Evolutionary conservation across 2,797 vertebrate species (phyloP).

Genomic region (Schizopygopsis pylzovi): DNA sequence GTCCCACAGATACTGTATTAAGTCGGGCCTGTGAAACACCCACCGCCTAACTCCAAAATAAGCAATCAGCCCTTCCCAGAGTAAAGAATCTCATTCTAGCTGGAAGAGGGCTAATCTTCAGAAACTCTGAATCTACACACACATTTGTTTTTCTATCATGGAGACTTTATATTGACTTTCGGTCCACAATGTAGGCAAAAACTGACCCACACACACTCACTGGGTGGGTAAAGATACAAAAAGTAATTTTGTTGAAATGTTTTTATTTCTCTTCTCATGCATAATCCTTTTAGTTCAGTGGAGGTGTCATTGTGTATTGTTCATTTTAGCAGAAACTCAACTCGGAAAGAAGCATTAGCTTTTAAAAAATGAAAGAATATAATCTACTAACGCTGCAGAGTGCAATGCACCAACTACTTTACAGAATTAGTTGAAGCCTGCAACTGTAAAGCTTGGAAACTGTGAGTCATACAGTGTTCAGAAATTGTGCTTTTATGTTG

Average conservation of each 20-base stretch:
- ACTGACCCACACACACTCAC: slow-evolving; percentile 44
- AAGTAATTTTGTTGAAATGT: slow-evolving; percentile 58
- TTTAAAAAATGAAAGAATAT: background rate
- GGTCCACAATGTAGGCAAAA: slow-evolving; percentile 51
- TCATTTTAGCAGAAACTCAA: background rate
- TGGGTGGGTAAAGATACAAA: slow-evolving; percentile 56
- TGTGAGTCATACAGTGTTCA: background rate
- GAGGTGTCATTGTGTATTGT: slow-evolving; percentile 12
- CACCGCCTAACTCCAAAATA: slow-evolving; percentile 51
- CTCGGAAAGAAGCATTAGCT: background rate
- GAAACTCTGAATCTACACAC: slow-evolving; percentile 63
- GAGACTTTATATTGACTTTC: background rate
- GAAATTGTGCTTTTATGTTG: slow-evolving; percentile 7
- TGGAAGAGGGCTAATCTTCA: slow-evolving; percentile 52
- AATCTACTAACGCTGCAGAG: background rate
- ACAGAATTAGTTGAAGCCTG: background rate
- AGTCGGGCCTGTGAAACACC: slow-evolving; percentile 33
- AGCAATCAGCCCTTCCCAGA: slow-evolving; percentile 55
- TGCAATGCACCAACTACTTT: background rate
- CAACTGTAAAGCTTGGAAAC: background rate
- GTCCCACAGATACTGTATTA: slow-evolving; percentile 26
- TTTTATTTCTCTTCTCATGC: background rate
- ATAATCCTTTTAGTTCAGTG: slow-evolving; percentile 15
- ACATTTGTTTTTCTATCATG: slow-evolving; percentile 34
- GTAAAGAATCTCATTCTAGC: slow-evolving; percentile 57